These are phyloP conservation scores for Plecotus auritus DNA, from an alignment of 2,113 vertebrate species.

Conservation along the genomic window DNA sequence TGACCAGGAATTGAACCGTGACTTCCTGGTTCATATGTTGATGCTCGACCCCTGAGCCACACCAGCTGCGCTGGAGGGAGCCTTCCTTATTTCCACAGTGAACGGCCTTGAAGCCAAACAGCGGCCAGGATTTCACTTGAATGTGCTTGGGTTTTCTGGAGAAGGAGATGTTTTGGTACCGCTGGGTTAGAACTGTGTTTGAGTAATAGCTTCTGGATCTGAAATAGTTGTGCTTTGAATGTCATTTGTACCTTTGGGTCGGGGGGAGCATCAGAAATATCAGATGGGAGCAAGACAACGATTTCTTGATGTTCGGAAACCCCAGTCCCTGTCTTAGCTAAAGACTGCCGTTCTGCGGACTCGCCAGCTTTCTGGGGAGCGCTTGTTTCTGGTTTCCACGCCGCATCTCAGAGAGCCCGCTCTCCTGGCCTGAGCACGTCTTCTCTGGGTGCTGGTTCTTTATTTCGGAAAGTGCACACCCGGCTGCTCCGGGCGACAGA, in stretches of 20 bases:
- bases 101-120: background rate
- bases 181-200: background rate
- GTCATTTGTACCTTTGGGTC: background rate
- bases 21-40: too few relatives aligned
- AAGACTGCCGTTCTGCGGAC: background rate
- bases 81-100: background rate
- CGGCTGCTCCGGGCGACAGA: accelerated
- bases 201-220: slow-evolving; percentile 1
- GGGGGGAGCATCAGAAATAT: background rate
- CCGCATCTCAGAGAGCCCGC: background rate
- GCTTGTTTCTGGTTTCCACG: background rate
- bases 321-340: background rate
- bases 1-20: too few relatives aligned
- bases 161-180: background rate
- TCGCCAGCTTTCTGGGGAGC: background rate
- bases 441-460: background rate
- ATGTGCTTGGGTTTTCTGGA: background rate
- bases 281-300: background rate
- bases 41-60: too few relatives aligned
- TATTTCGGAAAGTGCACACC: accelerated
- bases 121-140: background rate
- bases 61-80: background rate
- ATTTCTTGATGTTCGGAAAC: background rate
- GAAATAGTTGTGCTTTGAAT: background rate
- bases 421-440: background rate